phyloP scores from a whole-genome alignment of 2,888 invertebrate species.

The Acronicta aceris region DNA sequence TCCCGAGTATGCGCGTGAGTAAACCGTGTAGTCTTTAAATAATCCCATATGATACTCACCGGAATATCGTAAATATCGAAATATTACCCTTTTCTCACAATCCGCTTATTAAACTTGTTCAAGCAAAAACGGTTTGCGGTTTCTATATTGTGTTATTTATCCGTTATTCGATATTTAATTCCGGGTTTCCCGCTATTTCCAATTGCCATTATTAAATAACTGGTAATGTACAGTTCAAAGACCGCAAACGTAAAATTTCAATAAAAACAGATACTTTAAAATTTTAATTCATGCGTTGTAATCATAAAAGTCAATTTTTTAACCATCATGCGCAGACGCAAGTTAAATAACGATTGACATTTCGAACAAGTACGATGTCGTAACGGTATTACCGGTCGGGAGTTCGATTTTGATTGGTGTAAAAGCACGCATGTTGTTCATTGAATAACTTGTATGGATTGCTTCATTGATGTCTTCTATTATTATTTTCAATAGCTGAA shows the following conservation, averaged over 20 bases:
- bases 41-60: too few relatives aligned
- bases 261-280: constrained; percentile 32
- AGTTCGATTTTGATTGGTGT: constrained; percentile 55
- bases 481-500: not conserved
- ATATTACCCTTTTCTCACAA: too few relatives aligned
- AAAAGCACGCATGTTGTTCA: constrained; percentile 46
- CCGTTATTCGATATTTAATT: not conserved
- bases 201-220: not conserved
- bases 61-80: too few relatives aligned
- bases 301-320: constrained; percentile 49
- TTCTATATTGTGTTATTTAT: not conserved
- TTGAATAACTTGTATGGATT: constrained; percentile 33
- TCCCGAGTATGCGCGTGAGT: too few relatives aligned
- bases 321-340: constrained; percentile 41
- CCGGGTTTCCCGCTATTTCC: not conserved
- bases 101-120: too few relatives aligned
- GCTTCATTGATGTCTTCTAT: constrained; percentile 26
- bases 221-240: not conserved
- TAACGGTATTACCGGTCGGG: constrained; percentile 56
- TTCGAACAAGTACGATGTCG: constrained; percentile 65
- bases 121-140: too few relatives aligned
- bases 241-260: constrained; percentile 10
- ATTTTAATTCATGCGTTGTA: constrained; percentile 36
- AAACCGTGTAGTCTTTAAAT: too few relatives aligned
- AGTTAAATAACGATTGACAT: constrained; percentile 80